Base-by-base conservation (phyloP, 2,888 invertebrate species). In the Pyrgus malvae region DNA sequence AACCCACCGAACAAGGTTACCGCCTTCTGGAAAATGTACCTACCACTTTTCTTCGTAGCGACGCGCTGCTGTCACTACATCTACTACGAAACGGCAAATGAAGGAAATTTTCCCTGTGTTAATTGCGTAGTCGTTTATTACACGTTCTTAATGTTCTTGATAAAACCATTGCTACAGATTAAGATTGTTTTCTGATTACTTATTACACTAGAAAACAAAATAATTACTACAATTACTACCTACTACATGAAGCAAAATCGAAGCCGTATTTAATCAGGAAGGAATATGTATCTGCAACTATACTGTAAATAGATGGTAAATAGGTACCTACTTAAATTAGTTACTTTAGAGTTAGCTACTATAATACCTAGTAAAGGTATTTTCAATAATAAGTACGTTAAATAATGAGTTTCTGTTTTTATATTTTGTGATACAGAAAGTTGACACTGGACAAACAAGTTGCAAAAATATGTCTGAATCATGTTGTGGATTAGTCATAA, bases 1-100 rank as follows among this genome's bases (percentile, higher is more conserved):
- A 76, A 78, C 66, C 68, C 58, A 56, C 56, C 42, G 41, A 56
- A 49, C 57, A 56, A 60, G 61, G 57, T 60, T 58, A 63, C 58
- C 41, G 53, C 56, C 60, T 58, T 59, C 58, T 54, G 54, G 48
- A 59, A 59, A 60, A 58, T 56, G 35, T 51, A 46, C 37, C 27
- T 45, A 17, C 21, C 29, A 40, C 21, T 48, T 29, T 12, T 48
- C 48, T 48, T 27, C 23, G 23, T 23, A 23, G 23, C 23, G 23
- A 3, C 23, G 23, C 23, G 6, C 3, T 23, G 6, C 3, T 33
- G 40, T 31, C 21, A 16, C 41, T 14, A 6, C 33, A 11, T 33
- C 23, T n/a, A 42, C 42, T 9, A 5, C 9, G 42, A 42, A 35
- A 11, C 42, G 33, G 11, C 25, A 25, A 21, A 33, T 35, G 42